Conservation (phyloP, 2,113 vertebrate species). For the Telmatochromis brachygnathus region DNA sequence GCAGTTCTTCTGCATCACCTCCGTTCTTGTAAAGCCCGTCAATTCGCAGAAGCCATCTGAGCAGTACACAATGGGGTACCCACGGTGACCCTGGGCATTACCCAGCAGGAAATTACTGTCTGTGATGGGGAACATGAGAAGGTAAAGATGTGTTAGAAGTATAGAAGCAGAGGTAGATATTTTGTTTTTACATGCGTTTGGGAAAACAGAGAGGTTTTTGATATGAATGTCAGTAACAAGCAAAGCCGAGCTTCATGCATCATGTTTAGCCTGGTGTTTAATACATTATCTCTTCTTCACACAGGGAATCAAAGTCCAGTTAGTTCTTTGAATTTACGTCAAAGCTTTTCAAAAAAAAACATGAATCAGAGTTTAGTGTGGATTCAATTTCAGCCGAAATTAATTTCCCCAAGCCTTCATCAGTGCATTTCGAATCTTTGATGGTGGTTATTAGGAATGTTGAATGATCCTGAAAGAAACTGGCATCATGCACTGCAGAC, state of each 20-base stretch:
- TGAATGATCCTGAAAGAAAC: neutral
- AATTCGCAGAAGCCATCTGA: slow-evolving; percentile 96
- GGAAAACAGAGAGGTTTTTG: neutral
- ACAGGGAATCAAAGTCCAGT: slow-evolving; percentile 12
- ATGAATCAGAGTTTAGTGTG: slow-evolving; percentile 26
- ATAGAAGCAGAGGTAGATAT: neutral
- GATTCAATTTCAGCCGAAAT: slow-evolving; percentile 7
- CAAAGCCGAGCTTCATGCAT: neutral
- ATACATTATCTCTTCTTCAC: neutral
- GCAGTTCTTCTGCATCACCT: slow-evolving; percentile 98
- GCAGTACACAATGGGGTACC: slow-evolving; percentile 96
- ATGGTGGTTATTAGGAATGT: neutral
- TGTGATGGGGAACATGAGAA: slow-evolving; percentile 41
- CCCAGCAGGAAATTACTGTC: slow-evolving; percentile 98
- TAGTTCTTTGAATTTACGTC: slow-evolving; percentile 5
- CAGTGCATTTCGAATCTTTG: neutral
- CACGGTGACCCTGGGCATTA: slow-evolving; percentile 86
- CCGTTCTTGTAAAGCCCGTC: slow-evolving; percentile 86
- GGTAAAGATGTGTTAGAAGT: neutral
- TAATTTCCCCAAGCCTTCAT: neutral
- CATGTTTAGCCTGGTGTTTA: neutral
- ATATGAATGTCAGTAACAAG: neutral
- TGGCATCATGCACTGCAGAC: neutral
- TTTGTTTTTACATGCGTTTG: neutral
- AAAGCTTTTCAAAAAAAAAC: slow-evolving; percentile 17